Base-by-base conservation (phyloP, 2,888 invertebrate species). In the Acrobasis repandana region DNA sequence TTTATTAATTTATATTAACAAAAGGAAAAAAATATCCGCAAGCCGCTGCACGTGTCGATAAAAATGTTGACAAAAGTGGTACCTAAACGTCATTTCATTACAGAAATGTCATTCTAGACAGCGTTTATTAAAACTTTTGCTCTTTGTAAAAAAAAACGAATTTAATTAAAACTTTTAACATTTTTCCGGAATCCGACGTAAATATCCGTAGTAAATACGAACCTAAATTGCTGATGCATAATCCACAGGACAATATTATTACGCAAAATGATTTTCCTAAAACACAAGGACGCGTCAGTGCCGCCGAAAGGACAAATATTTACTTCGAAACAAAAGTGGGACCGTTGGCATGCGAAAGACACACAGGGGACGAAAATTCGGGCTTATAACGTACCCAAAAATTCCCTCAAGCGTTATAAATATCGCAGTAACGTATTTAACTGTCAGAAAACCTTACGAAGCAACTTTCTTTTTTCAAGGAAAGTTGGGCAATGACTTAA, bases 391-490 rank as follows among this genome's bases (percentile, higher is more conserved):
- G 70, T 71, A 65, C 71, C 75, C 72, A 69, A 46, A 77, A 68
- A 82, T 77, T 79, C 88, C 85, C 88, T 46, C 56, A 75, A 77
- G 87, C 75, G 72, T 76, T 80, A 86, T 86, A 86, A 88, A 88
- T 86, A 86, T 77, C 69, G 68, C 70, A 70, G 69, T 72, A 70
- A 70, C 75, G 68, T 72, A 62, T 66, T 64, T 64, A 64, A 65
- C 62, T 61, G 61, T 59, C 61, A 46, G 48, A 60, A 59, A 49
- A 62, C 54, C 62, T 54, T 38, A 28, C 15, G 38, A 43, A 49
- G 56, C 60, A 61, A 61, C 56, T 61, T 59, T 28, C 59, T 63
- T 65, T 63, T 63, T 54, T 48, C 60, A 9, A 33, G 52, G 59
- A 67, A 69, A 67, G 65, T 68, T 67, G 62, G 56, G 36, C 58